A percentile compares a stretch with the other conserved stretches of the same genome.
Evolutionary conservation across 2,113 vertebrate genomes (phyloP).

Genomic region (Odocoileus hemionus): DNA sequence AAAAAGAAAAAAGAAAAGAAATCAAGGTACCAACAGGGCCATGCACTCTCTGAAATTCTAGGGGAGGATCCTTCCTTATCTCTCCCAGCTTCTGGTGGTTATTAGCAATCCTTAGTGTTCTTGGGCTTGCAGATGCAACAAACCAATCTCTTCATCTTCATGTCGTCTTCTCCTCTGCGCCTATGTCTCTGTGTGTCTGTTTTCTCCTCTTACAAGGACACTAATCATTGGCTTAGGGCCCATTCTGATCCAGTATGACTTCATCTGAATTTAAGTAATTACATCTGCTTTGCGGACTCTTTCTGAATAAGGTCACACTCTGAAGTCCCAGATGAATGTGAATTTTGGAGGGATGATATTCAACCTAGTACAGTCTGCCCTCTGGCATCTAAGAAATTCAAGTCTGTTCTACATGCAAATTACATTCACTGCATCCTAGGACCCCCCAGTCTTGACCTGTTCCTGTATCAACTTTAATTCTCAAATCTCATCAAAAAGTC

Average conservation of each 20-base stretch:
- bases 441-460: not conserved
- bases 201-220: not conserved
- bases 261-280: not conserved
- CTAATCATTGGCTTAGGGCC: not conserved
- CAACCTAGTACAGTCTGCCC: not conserved
- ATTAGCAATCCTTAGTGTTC: not conserved
- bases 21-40: not conserved
- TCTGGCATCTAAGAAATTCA: not conserved
- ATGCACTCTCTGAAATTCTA: not conserved
- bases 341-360: not conserved
- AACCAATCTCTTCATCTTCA: not conserved
- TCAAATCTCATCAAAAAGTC: not conserved
- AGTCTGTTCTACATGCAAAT: not conserved
- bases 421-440: not conserved
- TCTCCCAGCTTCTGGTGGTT: not conserved
- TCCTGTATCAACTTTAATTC: not conserved
- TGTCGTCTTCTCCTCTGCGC: not conserved
- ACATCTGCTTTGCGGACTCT: not conserved
- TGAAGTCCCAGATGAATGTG: not conserved
- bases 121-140: not conserved
- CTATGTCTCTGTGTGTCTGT: not conserved
- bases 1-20: not conserved
- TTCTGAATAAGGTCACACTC: not conserved
- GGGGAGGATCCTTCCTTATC: not conserved
- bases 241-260: not conserved